A percentile compares a stretch with the other conserved stretches of the same genome.
Conservation (phyloP, 1,140 invertebrate species). For the Eurytemora carolleeae region DNA sequence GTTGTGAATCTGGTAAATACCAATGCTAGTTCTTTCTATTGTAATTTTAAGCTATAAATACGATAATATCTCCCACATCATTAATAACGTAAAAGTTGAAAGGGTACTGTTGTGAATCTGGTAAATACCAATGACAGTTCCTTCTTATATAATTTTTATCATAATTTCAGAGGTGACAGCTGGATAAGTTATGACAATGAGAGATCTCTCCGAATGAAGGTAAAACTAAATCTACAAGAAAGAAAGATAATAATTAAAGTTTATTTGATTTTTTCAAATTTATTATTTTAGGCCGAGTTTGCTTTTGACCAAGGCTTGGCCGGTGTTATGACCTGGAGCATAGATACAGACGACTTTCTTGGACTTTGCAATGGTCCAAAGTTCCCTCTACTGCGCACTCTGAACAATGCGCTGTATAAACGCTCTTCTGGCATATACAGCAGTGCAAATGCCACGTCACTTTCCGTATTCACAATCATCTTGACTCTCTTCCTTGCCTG, state of each 20-base stretch:
- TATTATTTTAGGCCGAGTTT: constrained; percentile 20
- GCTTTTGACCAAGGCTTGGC: constrained; percentile 25
- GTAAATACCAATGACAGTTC: no score
- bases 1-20: no score
- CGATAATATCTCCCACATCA: no score
- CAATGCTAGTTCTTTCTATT: no score
- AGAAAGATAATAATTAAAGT: background rate
- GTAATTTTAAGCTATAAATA: no score
- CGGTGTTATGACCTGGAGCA: constrained; percentile 32
- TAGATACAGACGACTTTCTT: constrained; percentile 31
- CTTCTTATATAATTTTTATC: no score
- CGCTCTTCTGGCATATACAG: background rate
- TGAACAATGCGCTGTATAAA: constrained; percentile 26
- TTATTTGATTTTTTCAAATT: constrained; percentile 5
- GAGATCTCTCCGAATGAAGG: constrained; percentile 16
- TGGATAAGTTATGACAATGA: constrained; percentile 31
- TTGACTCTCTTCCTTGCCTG: no score
- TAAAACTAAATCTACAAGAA: no score
- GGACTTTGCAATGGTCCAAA: constrained; percentile 26
- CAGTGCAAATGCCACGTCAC: background rate
- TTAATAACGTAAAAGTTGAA: no score
- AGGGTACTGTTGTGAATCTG: no score
- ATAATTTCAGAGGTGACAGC: constrained; percentile 19
- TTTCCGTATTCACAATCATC: no score
- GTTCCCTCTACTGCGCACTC: constrained; percentile 36